phyloP scores from a whole-genome alignment of 2,797 vertebrate genomes.

The Toxotes lorentzi region DNA sequence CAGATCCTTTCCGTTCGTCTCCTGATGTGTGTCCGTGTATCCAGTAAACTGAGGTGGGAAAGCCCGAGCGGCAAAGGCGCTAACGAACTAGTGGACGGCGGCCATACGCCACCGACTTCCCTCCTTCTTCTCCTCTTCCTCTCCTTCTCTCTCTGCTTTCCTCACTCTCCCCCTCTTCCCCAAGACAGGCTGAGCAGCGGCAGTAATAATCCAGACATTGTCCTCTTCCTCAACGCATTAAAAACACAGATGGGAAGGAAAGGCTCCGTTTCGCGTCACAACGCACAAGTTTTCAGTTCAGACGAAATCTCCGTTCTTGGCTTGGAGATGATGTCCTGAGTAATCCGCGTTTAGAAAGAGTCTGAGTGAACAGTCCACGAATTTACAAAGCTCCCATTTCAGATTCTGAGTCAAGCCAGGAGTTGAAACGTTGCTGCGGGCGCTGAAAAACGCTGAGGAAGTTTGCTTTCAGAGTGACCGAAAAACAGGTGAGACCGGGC shows the following conservation, averaged over 20 bases:
- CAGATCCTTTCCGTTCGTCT: constrained; percentile 73
- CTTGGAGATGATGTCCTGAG: constrained; percentile 15
- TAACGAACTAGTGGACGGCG: constrained; percentile 65
- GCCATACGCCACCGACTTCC: constrained; percentile 65
- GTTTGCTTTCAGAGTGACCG: constrained; percentile 19
- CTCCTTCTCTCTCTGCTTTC: constrained; percentile 35
- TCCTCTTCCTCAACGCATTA: constrained; percentile 49
- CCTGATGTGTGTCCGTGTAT: constrained; percentile 69
- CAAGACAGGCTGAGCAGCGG: constrained; percentile 49
- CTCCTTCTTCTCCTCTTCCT: constrained; percentile 31
- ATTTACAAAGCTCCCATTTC: constrained; percentile 2
- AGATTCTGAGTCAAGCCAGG: neutral
- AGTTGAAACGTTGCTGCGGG: constrained; percentile 17
- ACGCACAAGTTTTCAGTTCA: constrained; percentile 44
- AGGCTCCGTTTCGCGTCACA: constrained; percentile 16
- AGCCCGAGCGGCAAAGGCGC: constrained; percentile 57
- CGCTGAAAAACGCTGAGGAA: constrained; percentile 1
- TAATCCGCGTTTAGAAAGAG: constrained; percentile 52
- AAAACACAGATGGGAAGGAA: neutral
- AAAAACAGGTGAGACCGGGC: neutral
- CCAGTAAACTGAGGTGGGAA: constrained; percentile 60
- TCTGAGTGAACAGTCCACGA: constrained; percentile 34
- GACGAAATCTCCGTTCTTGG: constrained; percentile 15
- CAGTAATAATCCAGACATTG: constrained; percentile 83
- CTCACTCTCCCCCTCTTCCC: constrained; percentile 64